These are phyloP conservation scores for Alosa alosa DNA, from an alignment of 2,113 vertebrate genomes.

Conservation along the genomic window DNA sequence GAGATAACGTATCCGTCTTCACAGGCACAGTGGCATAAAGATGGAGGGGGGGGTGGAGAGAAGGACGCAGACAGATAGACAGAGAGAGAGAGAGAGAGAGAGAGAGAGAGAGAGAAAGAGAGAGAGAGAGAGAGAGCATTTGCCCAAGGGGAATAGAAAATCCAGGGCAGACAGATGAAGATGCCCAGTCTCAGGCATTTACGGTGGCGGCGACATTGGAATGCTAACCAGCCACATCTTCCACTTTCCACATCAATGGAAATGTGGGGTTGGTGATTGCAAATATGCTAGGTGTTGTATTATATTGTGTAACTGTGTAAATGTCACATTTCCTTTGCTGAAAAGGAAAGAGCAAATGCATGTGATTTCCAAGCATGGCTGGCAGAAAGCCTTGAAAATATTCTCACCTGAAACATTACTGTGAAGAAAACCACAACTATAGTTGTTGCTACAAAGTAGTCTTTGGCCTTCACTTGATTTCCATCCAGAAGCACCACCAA, in stretches of 20 bases:
- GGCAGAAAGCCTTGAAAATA: background rate
- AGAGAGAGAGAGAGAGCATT: background rate
- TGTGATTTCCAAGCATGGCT: background rate
- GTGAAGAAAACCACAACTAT: slow-evolving; percentile 98
- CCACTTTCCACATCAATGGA: background rate
- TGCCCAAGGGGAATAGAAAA: background rate
- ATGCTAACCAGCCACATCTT: background rate
- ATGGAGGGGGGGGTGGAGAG: background rate
- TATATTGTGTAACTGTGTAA: background rate
- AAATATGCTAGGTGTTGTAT: background rate
- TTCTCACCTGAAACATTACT: slow-evolving; percentile 92
- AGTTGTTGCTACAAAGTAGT: slow-evolving; percentile 94
- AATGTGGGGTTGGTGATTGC: background rate
- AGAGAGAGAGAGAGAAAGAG: background rate
- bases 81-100: background rate
- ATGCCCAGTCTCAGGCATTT: background rate
- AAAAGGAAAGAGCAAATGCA: background rate
- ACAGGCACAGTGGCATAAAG: background rate
- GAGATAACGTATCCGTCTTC: slow-evolving; percentile 5
- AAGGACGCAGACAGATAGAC: background rate
- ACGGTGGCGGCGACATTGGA: background rate
- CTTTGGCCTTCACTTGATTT: slow-evolving; percentile 86
- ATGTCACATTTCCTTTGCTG: background rate
- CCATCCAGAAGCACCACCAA: slow-evolving; percentile 87
- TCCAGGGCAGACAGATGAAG: background rate